A percentile compares a stretch with the other conserved stretches of the same genome.
Conservation (phyloP, 2,888 invertebrate species). For the Agrotis exclamationis region DNA sequence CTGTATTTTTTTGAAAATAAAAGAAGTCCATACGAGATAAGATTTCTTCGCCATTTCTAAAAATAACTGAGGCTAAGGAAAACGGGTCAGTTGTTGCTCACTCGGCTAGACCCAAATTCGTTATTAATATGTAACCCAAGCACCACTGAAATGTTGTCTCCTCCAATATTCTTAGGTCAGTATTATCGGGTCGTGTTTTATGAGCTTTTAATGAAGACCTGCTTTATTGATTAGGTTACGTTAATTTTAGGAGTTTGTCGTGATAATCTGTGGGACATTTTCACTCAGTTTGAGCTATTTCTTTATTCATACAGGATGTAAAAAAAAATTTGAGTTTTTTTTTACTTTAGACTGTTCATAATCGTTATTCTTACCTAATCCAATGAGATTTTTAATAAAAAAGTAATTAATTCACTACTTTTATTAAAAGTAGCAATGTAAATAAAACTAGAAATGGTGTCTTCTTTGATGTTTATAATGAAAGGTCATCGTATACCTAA, state of each 20-base stretch:
- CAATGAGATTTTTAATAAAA: too few species aligned
- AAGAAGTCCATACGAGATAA: not conserved
- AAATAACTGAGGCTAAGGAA: constrained; percentile 27
- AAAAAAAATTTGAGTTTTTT: too few species aligned
- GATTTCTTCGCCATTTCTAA: constrained; percentile 14
- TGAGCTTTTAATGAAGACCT: constrained; percentile 34
- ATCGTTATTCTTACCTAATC: too few species aligned
- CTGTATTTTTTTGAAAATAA: not conserved
- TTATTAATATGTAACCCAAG: constrained; percentile 59
- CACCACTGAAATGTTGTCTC: constrained; percentile 38
- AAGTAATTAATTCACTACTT: too few species aligned
- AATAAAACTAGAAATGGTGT: too few species aligned
- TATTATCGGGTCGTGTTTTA: constrained; percentile 42
- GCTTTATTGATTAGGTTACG: not conserved
- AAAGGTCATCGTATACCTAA: too few species aligned
- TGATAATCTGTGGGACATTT: too few species aligned
- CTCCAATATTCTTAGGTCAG: constrained; percentile 50
- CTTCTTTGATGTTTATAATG: too few species aligned
- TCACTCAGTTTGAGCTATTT: too few species aligned
- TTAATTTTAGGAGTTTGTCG: not conserved
- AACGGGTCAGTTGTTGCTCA: constrained; percentile 53
- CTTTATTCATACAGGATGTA: too few species aligned
- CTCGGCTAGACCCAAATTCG: constrained; percentile 54
- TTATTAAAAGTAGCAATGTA: too few species aligned
- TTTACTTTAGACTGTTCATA: too few species aligned